Evolutionary conservation across 2,888 invertebrate species (phyloP).

Genomic region (Harpagoxenus sublaevis): DNA sequence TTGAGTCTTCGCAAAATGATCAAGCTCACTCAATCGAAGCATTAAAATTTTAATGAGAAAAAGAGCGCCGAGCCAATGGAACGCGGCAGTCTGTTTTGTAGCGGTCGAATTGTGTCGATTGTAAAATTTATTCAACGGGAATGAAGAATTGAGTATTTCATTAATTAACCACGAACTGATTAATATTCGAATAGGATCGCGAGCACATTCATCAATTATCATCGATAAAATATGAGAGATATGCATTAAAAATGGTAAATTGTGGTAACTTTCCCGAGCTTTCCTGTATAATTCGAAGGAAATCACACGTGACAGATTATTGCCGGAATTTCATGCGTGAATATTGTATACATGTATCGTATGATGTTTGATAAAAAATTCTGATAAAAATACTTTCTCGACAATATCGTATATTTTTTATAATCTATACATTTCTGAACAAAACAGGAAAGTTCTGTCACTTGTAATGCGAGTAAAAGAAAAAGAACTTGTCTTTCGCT

Average conservation of each 20-base stretch:
- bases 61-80: slow-evolving; percentile 19
- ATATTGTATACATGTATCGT: neutral
- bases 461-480: neutral
- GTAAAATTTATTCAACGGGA: slow-evolving; percentile 51
- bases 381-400: neutral
- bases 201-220: slow-evolving; percentile 50
- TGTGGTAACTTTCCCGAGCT: slow-evolving; percentile 1
- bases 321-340: neutral
- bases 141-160: slow-evolving; percentile 45
- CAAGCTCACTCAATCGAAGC: slow-evolving; percentile 38
- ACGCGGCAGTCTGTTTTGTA: slow-evolving; percentile 35
- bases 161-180: slow-evolving; percentile 47
- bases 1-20: slow-evolving; percentile 34
- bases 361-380: neutral
- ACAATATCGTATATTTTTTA: neutral
- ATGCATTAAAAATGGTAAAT: slow-evolving; percentile 46
- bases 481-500: neutral
- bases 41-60: slow-evolving; percentile 48
- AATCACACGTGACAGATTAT: slow-evolving; percentile 19
- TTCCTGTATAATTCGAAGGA: slow-evolving; percentile 35
- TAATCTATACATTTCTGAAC: slow-evolving; percentile 9
- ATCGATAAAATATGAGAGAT: slow-evolving; percentile 42
- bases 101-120: slow-evolving; percentile 42
- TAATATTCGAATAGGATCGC: slow-evolving; percentile 40
- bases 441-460: neutral